Evolutionary conservation across 2,113 vertebrate genomes (phyloP), one percentile per base, ranked within the genome.

Genomic region (Theristicus caerulescens): DNA sequence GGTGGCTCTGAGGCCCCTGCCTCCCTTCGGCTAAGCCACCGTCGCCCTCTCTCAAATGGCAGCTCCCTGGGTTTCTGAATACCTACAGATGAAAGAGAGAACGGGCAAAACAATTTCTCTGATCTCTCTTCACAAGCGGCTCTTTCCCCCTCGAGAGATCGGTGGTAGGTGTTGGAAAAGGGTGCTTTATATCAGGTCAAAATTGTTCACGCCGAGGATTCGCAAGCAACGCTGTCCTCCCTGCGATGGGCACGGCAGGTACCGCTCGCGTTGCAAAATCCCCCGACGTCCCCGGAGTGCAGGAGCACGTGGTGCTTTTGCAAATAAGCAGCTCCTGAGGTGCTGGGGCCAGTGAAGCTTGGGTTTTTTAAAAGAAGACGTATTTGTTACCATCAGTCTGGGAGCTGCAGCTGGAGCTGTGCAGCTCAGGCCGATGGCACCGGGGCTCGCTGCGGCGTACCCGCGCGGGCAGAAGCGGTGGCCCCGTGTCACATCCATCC

Each of bases 251-350:
- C 49, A 16, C 24, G 14, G 1, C 29, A 16, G 46, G 40, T n/a
- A 54, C 71, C 6, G 0, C 72, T 62, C 7, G 0, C 3, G 0
- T 7, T 21, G n/a, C 47, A 49, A n/a, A 90, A 55, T 67, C 11
- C n/a, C 52, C n/a, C 14, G 0, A 3, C 5, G 0, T 34, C 61
- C 78, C 58, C 1, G 8, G 34, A 55, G 82, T 6, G 18, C 58
- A 36, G 57, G 19, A 82, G 19, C 29, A 18, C 1, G 0, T 22
- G 8, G 42, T 20, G 25, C 34, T 77, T 44, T 46, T 31, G 42
- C 25, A 24, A 14, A 34, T 29, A 26, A 36, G 31, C 66, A 55
- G 32, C 29, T 65, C 42, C 64, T 3, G 2, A 38, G 42, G 19
- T 4, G 1, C 78, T 38, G 64, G 42, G 36, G 20, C 47, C 51